These are phyloP conservation scores for Ibidorhyncha struthersii DNA, from an alignment of 2,113 vertebrate species.

Conservation along the genomic window DNA sequence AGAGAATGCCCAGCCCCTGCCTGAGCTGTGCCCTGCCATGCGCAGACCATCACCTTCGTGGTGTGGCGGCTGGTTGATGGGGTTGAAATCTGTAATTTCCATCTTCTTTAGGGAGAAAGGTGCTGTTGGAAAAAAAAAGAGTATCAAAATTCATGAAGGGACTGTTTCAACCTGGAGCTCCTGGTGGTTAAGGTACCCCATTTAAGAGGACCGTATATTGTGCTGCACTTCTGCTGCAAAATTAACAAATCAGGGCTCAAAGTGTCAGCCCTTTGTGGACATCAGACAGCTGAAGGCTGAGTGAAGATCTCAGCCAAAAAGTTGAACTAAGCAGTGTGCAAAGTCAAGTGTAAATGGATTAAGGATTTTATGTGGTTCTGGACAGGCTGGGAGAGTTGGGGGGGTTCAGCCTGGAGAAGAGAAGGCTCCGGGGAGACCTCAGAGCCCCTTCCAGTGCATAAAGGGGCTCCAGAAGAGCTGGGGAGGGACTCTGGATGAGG, in stretches of 20 bases:
- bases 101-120: neutral
- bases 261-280: neutral
- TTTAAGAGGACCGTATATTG: neutral
- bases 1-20: rapidly evolving
- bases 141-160: neutral
- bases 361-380: neutral
- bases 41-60: rapidly evolving
- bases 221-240: neutral
- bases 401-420: neutral
- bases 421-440: neutral
- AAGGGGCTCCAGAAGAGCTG: neutral
- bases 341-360: neutral
- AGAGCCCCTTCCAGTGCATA: neutral
- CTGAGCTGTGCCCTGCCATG: rapidly evolving
- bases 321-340: rapidly evolving
- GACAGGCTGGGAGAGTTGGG: neutral
- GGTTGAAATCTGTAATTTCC: neutral
- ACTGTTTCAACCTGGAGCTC: neutral
- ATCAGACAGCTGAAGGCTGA: neutral
- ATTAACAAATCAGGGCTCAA: neutral
- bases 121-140: neutral
- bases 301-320: rapidly evolving
- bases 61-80: neutral
- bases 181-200: neutral
- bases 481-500: neutral